Evolutionary conservation across 2,113 vertebrate species (phyloP).

Genomic region (Anthoscopus minutus): DNA sequence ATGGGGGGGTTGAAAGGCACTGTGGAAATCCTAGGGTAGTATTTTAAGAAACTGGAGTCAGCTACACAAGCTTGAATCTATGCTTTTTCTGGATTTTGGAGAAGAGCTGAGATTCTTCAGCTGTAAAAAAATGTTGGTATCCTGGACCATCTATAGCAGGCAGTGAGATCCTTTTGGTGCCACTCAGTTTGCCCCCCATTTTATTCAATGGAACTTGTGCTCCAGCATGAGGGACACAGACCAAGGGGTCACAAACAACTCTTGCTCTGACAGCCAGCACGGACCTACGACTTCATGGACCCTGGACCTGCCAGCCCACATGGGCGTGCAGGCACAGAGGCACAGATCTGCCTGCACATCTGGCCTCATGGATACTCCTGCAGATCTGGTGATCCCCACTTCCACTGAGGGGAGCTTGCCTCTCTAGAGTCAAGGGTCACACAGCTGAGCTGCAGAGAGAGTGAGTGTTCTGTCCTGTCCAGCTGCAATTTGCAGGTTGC

Average conservation of each 20-base stretch:
- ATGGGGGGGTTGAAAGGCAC: fast-evolving
- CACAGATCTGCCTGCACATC: background rate
- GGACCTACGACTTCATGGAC: fast-evolving
- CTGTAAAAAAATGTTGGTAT: background rate
- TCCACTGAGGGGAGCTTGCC: background rate
- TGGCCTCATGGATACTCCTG: fast-evolving
- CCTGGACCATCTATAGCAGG: background rate
- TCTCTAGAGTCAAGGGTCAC: background rate
- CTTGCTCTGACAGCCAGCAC: background rate
- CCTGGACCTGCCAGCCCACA: background rate
- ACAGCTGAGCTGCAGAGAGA: background rate
- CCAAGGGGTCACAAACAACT: too few species aligned
- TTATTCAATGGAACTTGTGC: too few species aligned
- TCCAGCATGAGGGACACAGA: background rate
- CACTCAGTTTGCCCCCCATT: background rate
- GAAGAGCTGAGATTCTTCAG: background rate
- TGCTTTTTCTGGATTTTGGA: background rate
- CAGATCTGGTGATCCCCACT: fast-evolving
- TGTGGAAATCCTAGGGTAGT: background rate
- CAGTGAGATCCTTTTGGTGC: background rate
- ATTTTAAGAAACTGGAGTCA: background rate
- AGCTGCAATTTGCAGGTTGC: background rate
- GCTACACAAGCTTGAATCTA: background rate
- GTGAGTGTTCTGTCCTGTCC: background rate
- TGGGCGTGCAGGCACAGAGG: too few species aligned